These are phyloP conservation scores for Zhuqinia jingwanae DNA, from an alignment of 2,888 invertebrate genomes.

Conservation along the genomic window DNA sequence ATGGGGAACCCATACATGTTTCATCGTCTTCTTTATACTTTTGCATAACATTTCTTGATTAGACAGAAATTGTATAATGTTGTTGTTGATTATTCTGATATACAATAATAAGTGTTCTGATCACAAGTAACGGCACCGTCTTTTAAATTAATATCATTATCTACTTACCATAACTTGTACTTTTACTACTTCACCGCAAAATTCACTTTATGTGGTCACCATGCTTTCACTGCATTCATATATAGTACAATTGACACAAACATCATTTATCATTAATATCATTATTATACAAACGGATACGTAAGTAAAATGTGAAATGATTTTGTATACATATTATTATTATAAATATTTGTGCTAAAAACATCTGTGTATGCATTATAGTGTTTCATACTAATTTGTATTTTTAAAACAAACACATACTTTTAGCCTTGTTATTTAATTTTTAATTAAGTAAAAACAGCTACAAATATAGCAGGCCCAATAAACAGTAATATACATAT, in stretches of 20 bases:
- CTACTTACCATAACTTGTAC: not conserved
- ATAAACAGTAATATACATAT: not conserved
- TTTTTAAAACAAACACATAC: conserved; percentile 1
- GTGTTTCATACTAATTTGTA: not conserved
- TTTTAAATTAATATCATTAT: conserved; percentile 29
- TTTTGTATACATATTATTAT: not conserved
- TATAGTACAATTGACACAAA: conserved; percentile 43
- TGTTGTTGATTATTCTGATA: not conserved
- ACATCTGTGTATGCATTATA: not conserved
- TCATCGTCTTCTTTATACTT: too few relatives aligned
- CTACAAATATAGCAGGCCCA: conserved; percentile 40
- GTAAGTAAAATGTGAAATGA: not conserved
- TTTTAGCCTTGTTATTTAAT: not conserved
- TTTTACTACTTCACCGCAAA: conserved; percentile 8
- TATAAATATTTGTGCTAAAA: not conserved
- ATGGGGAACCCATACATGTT: not conserved
- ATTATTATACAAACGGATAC: not conserved
- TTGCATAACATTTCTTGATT: too few relatives aligned
- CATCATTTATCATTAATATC: conserved; percentile 43
- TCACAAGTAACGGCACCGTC: conserved; percentile 19
- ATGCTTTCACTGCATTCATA: conserved; percentile 38
- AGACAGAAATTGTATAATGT: too few relatives aligned
- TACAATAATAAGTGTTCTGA: not conserved
- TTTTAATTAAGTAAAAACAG: too few relatives aligned
- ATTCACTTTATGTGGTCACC: conserved; percentile 43